Conservation (phyloP, 2,888 invertebrate genomes). For the Nycteola revayana region DNA sequence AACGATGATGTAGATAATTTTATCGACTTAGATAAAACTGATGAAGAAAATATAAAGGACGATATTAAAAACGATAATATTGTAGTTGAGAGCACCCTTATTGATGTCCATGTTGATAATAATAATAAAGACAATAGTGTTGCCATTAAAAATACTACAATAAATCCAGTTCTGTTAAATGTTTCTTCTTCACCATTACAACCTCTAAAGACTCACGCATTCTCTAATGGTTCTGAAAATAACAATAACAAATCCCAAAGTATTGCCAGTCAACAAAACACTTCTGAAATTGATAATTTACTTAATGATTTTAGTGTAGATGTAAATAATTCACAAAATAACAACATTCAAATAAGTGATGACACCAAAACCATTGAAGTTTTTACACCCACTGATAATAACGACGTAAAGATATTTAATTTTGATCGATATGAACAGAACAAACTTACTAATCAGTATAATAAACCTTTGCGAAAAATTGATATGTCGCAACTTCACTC, state of each 20-base stretch:
- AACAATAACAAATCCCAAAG: slow-evolving; percentile 68
- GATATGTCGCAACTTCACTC: slow-evolving; percentile 74
- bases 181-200: slow-evolving; percentile 74
- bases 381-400: slow-evolving; percentile 50
- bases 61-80: slow-evolving; percentile 56
- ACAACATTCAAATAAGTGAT: slow-evolving; percentile 38
- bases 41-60: slow-evolving; percentile 38
- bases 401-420: slow-evolving; percentile 76
- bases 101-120: slow-evolving; percentile 72
- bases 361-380: slow-evolving; percentile 19
- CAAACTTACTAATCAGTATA: slow-evolving; percentile 57
- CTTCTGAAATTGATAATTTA: slow-evolving; percentile 63
- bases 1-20: slow-evolving; percentile 67
- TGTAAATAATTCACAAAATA: slow-evolving; percentile 48
- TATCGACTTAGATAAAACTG: slow-evolving; percentile 58
- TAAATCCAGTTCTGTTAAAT: slow-evolving; percentile 69
- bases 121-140: slow-evolving; percentile 59
- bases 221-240: slow-evolving; percentile 66
- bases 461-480: slow-evolving; percentile 65
- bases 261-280: slow-evolving; percentile 58
- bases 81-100: slow-evolving; percentile 70
- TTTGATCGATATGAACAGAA: slow-evolving; percentile 78
- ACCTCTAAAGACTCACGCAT: slow-evolving; percentile 73
- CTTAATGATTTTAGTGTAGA: slow-evolving; percentile 62
- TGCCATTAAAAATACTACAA: slow-evolving; percentile 50